Evolutionary conservation across 2,797 vertebrate genomes (phyloP).

Genomic region (Amniataba percoides): DNA sequence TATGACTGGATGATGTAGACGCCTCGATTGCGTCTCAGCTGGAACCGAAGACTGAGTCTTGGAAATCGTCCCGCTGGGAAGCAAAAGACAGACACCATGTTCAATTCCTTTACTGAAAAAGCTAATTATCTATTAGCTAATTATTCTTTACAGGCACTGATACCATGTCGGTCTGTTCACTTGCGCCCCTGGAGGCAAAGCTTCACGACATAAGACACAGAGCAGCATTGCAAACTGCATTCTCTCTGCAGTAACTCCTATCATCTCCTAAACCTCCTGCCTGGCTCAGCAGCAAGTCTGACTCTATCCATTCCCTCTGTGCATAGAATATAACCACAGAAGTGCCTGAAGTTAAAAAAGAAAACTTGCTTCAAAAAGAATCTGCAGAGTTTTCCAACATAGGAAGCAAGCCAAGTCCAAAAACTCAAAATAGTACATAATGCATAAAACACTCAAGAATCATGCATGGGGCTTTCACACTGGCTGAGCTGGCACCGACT

Average conservation of each 20-base stretch:
- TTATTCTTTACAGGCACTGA: constrained; percentile 31
- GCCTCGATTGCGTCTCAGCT: constrained; percentile 92
- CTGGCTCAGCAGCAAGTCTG: constrained; percentile 45
- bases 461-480: constrained; percentile 11
- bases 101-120: constrained; percentile 36
- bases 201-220: constrained; percentile 28
- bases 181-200: constrained; percentile 33
- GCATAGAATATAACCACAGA: constrained; percentile 65
- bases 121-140: constrained; percentile 36
- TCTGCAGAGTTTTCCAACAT: constrained; percentile 29
- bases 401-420: constrained; percentile 28
- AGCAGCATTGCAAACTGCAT: constrained; percentile 25
- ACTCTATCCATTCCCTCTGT: constrained; percentile 65
- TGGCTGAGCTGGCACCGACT: not conserved
- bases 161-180: constrained; percentile 15
- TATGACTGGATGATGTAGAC: constrained; percentile 99
- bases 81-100: constrained; percentile 33
- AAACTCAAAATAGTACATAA: constrained; percentile 28
- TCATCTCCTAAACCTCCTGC: constrained; percentile 58
- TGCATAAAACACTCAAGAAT: constrained; percentile 26
- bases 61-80: constrained; percentile 93
- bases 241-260: constrained; percentile 40
- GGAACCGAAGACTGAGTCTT: constrained; percentile 94
- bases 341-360: constrained; percentile 23
- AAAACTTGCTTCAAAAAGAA: constrained; percentile 59